phyloP scores from a whole-genome alignment of 1,140 invertebrate species.

The Halotydeus destructor region DNA sequence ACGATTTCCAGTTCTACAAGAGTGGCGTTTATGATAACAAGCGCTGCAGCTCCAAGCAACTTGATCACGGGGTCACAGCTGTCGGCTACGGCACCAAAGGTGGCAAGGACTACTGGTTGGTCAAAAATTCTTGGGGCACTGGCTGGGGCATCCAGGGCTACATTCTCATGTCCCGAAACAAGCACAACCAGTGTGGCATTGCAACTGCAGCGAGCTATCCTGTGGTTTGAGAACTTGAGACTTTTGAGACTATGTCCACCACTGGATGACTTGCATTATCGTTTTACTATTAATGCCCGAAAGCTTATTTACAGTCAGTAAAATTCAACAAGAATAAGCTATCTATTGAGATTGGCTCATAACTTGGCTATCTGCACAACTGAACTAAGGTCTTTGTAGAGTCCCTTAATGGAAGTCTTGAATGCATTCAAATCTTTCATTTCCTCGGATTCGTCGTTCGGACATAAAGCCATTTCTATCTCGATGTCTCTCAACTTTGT shows the following conservation, averaged over 20 bases:
- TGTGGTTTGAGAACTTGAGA: constrained; percentile 17
- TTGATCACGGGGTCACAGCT: constrained; percentile 70
- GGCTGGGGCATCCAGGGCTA: constrained; percentile 21
- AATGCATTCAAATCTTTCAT: background rate
- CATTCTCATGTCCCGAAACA: constrained; percentile 24
- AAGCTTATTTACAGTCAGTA: too few species aligned
- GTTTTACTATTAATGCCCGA: too few species aligned
- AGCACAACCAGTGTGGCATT: constrained; percentile 25
- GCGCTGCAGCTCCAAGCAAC: constrained; percentile 31
- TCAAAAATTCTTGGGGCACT: constrained; percentile 44
- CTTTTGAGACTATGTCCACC: too few species aligned
- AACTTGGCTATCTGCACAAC: background rate
- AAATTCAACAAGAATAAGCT: too few species aligned
- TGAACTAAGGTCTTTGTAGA: constrained; percentile 3
- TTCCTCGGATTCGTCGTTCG: background rate
- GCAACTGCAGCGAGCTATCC: constrained; percentile 24
- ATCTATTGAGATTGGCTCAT: too few species aligned
- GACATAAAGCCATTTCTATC: background rate
- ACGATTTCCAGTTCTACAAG: constrained; percentile 23
- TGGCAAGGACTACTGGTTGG: constrained; percentile 36
- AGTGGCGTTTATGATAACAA: constrained; percentile 29
- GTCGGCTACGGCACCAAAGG: constrained; percentile 52
- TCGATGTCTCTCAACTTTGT: background rate
- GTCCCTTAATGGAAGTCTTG: background rate
- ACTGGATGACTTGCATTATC: too few species aligned